Base-by-base conservation (phyloP, 2,113 vertebrate genomes). In the Takifugu bimaculatus region DNA sequence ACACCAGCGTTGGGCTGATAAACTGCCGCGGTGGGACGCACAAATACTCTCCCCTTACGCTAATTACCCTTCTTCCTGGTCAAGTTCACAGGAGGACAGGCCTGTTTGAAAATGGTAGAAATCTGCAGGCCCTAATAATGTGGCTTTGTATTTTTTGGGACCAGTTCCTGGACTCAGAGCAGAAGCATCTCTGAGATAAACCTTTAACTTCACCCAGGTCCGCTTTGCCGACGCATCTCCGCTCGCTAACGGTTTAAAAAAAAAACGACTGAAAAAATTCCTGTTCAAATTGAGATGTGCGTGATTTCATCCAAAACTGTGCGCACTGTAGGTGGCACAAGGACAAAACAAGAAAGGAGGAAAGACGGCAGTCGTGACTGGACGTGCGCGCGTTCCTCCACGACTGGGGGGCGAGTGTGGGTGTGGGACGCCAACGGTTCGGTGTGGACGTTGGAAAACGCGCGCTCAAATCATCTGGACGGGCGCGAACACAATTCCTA, bases 371-470 rank as follows among this genome's bases (percentile, higher is more conserved):
- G 78, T 85, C 35, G 9, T 2, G 35, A 10, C 35, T 39, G 7
- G 35, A 39, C 7, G 88, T 88, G 87, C 90, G 86, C 86, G 88
- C 83, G 77, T 87, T 20, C 82, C 74, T 70, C 70, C 70, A 42
- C 79, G 79, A 77, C 83, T 80, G 79, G 75, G 67, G 57, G 70
- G 74, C 54, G 66, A 72, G 48, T 28, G 54, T 50, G 43, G 60
- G 35, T 52, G 48, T 60, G 52, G 64, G 43, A 77, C 60, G 61
- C 58, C 65, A 44, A 39, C 50, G 42, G 42, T 25, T 48, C 26
- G 60, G 44, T 65, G 56, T 52, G 47, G 60, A 58, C 10, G 10
- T 20, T 25, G 11, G 49, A 50, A 49, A 49, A 49, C 3, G 20
- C 14, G 48, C 48, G 4, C 5, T 50, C 26, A n/a, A 15, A 57